These are phyloP conservation scores for Itoplectis maculator DNA, from an alignment of 2,888 invertebrate species.

Conservation along the genomic window DNA sequence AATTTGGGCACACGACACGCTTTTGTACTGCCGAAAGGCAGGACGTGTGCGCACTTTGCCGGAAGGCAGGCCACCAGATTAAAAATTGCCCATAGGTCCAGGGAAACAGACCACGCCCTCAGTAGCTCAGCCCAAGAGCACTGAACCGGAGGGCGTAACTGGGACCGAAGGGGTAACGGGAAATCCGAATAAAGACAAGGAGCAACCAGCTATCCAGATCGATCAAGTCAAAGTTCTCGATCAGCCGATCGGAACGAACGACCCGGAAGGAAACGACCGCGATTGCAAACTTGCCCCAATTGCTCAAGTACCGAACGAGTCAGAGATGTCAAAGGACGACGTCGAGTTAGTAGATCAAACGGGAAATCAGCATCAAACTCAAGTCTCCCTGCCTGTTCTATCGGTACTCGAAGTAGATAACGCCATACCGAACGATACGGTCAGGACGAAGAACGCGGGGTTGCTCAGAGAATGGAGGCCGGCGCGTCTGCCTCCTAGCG, in stretches of 20 bases:
- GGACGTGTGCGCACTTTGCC: conserved; percentile 29
- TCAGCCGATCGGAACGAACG: no score
- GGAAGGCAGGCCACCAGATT: conserved; percentile 37
- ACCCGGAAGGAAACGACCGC: no score
- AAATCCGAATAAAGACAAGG: no score
- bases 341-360: no score
- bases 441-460: neutral
- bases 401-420: no score
- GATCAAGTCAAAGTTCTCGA: no score
- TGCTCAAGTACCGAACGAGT: no score
- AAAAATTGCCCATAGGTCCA: conserved; percentile 38
- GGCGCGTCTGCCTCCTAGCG: neutral
- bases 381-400: neutral
- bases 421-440: neutral
- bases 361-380: neutral
- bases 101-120: conserved; percentile 53
- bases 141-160: no score
- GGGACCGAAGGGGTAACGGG: no score
- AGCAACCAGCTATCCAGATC: no score
- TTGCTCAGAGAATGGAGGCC: conserved; percentile 36
- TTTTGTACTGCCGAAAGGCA: conserved; percentile 18
- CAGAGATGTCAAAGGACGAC: no score
- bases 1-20: conserved; percentile 45
- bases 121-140: conserved; percentile 15
- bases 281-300: no score